A percentile compares a stretch with the other conserved stretches of the same genome.
Evolutionary conservation across 1,140 invertebrate species (phyloP).

Genomic region (Oppia nitens): DNA sequence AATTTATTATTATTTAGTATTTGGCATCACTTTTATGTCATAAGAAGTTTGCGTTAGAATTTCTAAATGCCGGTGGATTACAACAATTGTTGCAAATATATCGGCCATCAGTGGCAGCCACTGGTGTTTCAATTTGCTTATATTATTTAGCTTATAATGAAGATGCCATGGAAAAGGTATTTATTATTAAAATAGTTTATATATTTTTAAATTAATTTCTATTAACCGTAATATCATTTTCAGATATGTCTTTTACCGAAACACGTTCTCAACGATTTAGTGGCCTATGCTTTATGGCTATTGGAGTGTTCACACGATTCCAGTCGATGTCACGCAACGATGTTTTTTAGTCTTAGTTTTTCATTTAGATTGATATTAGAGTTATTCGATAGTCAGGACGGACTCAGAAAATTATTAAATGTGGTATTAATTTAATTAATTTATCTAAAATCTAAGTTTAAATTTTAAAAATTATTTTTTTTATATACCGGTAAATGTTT

Average conservation of each 20-base stretch:
- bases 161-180: constrained; percentile 91
- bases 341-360: constrained; percentile 83
- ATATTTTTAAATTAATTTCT: constrained; percentile 2
- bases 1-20: constrained; percentile 46
- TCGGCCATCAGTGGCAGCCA: constrained; percentile 77
- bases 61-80: constrained; percentile 65
- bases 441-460: neutral
- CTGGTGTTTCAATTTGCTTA: constrained; percentile 84
- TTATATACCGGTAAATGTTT: constrained; percentile 7
- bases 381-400: constrained; percentile 81
- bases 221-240: no score
- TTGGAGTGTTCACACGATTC: constrained; percentile 90
- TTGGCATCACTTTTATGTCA: constrained; percentile 80
- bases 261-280: constrained; percentile 15
- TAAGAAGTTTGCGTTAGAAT: constrained; percentile 93
- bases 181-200: constrained; percentile 31
- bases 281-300: constrained; percentile 66
- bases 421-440: constrained; percentile 38
- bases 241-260: constrained; percentile 18
- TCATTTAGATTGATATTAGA: constrained; percentile 77
- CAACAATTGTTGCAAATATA: constrained; percentile 67
- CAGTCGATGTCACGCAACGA: constrained; percentile 82
- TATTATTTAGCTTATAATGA: constrained; percentile 94
- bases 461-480: constrained; percentile 13
- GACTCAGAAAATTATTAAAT: constrained; percentile 78